Conservation (phyloP, 2,888 invertebrate genomes). For the Criorhina ranunculi region DNA sequence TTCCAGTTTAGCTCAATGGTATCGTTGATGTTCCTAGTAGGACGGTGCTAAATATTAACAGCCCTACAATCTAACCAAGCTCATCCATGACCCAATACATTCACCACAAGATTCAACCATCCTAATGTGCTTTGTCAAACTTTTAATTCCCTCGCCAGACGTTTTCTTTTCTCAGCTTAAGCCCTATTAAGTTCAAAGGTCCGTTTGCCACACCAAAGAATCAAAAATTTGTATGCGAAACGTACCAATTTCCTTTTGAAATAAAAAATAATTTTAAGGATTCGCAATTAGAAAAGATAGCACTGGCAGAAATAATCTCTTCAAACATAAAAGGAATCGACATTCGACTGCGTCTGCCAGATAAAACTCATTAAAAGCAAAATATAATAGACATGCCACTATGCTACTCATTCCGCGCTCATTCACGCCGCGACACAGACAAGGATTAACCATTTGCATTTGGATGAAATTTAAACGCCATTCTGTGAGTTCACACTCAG, state of each 20-base stretch:
- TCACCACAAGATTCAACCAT: too few species aligned
- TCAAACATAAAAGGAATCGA: conserved; percentile 37
- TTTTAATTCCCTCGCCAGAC: background rate
- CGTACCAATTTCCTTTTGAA: conserved; percentile 9
- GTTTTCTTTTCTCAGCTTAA: background rate
- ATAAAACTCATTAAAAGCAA: conserved; percentile 65
- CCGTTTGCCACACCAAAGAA: background rate
- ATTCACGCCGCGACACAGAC: conserved; percentile 28
- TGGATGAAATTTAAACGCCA: conserved; percentile 48
- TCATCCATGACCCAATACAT: too few species aligned
- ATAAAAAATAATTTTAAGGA: conserved; percentile 31
- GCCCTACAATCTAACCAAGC: too few species aligned
- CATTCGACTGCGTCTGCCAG: conserved; percentile 48
- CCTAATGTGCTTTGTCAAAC: background rate
- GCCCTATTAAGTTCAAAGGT: conserved; percentile 24
- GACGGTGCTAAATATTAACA: too few species aligned
- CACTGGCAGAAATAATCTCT: conserved; percentile 35
- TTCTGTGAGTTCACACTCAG: conserved; percentile 18
- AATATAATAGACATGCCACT: conserved; percentile 39
- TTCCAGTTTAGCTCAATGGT: too few species aligned
- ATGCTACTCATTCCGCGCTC: conserved; percentile 1
- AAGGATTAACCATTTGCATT: conserved; percentile 60
- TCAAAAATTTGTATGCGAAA: background rate
- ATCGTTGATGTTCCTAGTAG: too few species aligned
- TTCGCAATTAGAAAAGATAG: conserved; percentile 31